phyloP scores from a whole-genome alignment of 2,888 invertebrate genomes.

The Drosophila paranaensis region DNA sequence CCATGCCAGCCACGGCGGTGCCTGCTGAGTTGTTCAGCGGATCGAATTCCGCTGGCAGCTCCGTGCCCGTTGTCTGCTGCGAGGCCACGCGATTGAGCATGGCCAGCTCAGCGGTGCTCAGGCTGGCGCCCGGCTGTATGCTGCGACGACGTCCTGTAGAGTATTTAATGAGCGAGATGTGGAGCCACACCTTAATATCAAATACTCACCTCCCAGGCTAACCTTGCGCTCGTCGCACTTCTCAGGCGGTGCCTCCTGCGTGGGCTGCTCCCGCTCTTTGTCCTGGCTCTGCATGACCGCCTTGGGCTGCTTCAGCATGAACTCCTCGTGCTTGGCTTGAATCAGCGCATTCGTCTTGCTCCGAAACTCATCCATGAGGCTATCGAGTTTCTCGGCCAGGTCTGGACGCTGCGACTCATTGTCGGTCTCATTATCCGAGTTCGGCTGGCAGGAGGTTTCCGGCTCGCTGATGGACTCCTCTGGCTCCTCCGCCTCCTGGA shows the following conservation, averaged over 20 bases:
- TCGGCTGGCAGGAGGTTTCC: constrained; percentile 85
- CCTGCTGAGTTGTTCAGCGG: constrained; percentile 77
- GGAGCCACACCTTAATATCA: too few relatives aligned
- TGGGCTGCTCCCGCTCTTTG: constrained; percentile 68
- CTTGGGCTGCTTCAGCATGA: constrained; percentile 85
- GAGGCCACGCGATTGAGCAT: constrained; percentile 87
- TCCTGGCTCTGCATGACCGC: constrained; percentile 84
- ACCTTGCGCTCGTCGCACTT: constrained; percentile 62
- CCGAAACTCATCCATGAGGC: constrained; percentile 90
- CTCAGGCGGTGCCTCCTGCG: constrained; percentile 43
- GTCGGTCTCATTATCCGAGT: constrained; percentile 85
- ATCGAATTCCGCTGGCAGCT: constrained; percentile 62
- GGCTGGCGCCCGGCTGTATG: constrained; percentile 87
- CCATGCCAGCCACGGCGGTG: constrained; percentile 36
- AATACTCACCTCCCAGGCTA: constrained; percentile 67
- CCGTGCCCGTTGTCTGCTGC: constrained; percentile 50
- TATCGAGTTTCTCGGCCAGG: constrained; percentile 89
- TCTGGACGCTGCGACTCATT: constrained; percentile 87
- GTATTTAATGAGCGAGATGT: neutral
- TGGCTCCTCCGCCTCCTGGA: constrained; percentile 87
- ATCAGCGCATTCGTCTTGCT: constrained; percentile 89
- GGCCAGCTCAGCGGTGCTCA: constrained; percentile 87
- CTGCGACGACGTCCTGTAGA: constrained; percentile 85
- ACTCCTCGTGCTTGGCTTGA: constrained; percentile 87
- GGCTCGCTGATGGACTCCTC: constrained; percentile 88